Percentiles rank a stretch among this genome's conserved stretches.
Evolutionary conservation across 2,888 invertebrate genomes (phyloP).

Genomic region (Patella ulyssiponensis): DNA sequence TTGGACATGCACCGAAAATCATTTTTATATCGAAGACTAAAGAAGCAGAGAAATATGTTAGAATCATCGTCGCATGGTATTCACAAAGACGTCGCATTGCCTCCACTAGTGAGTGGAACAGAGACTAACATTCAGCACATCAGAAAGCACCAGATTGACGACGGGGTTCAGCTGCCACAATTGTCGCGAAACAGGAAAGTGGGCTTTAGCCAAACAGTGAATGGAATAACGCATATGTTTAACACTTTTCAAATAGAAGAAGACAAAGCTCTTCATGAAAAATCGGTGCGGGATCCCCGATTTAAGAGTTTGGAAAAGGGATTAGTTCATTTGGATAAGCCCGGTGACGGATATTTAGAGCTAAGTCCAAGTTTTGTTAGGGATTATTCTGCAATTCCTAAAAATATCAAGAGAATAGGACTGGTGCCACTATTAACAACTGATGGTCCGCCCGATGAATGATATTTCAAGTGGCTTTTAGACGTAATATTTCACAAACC

Average conservation of each 20-base stretch:
- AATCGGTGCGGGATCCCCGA: conserved; percentile 45
- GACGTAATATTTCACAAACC: too few relatives aligned
- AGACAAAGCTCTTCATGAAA: not conserved
- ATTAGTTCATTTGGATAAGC: conserved; percentile 44
- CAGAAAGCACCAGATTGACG: not conserved
- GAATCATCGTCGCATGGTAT: not conserved
- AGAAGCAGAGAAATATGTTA: conserved; percentile 15
- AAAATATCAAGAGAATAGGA: not conserved
- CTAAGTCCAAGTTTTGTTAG: conserved; percentile 52
- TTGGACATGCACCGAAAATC: conserved; percentile 52
- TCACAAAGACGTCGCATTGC: not conserved
- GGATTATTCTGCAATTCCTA: not conserved
- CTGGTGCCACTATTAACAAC: not conserved
- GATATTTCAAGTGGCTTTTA: too few relatives aligned
- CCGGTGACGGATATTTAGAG: conserved; percentile 54
- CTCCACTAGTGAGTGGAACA: not conserved
- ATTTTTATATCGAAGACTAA: conserved; percentile 22
- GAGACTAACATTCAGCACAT: too few relatives aligned
- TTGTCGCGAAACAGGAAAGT: conserved; percentile 32
- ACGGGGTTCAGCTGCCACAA: conserved; percentile 38
- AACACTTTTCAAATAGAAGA: conserved; percentile 34
- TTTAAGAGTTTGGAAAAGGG: conserved; percentile 50
- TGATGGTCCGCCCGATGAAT: not conserved
- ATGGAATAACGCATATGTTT: conserved; percentile 42
- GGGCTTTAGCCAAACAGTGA: conserved; percentile 44